Percentiles rank a stretch among this genome's conserved stretches.
Conservation (phyloP, 2,888 invertebrate genomes). For the Athripsodes cinereus region DNA sequence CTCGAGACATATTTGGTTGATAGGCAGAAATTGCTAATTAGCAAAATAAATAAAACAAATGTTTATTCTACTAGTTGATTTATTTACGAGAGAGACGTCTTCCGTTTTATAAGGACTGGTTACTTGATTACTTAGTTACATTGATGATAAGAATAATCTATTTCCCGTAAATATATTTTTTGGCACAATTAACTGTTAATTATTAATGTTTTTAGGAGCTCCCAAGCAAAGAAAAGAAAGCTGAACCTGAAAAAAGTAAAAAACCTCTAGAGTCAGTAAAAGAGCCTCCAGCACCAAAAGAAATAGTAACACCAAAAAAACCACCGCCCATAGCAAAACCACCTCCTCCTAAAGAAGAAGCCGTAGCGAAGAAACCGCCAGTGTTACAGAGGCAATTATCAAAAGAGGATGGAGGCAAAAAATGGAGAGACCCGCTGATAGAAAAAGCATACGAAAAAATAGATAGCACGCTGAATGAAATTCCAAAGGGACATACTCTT, state of each 20-base stretch:
- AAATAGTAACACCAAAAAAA: constrained; percentile 40
- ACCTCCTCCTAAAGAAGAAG: constrained; percentile 45
- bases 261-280: constrained; percentile 29
- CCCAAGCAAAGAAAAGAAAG: constrained; percentile 32
- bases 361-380: constrained; percentile 45
- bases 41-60: too few relatives aligned
- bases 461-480: constrained; percentile 47
- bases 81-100: too few relatives aligned
- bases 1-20: too few relatives aligned
- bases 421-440: constrained; percentile 49
- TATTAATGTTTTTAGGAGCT: constrained; percentile 15
- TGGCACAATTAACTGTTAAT: neutral
- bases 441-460: constrained; percentile 50
- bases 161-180: too few relatives aligned
- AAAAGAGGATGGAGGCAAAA: constrained; percentile 46
- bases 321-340: constrained; percentile 42
- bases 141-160: too few relatives aligned
- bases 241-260: constrained; percentile 35
- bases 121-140: too few relatives aligned
- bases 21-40: too few relatives aligned
- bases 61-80: too few relatives aligned
- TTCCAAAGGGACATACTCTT: constrained; percentile 48
- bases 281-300: constrained; percentile 21
- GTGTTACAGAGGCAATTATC: constrained; percentile 42
- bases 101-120: neutral